Base-by-base conservation (phyloP, 2,113 vertebrate species). In the Erythrolamprus reginae region DNA sequence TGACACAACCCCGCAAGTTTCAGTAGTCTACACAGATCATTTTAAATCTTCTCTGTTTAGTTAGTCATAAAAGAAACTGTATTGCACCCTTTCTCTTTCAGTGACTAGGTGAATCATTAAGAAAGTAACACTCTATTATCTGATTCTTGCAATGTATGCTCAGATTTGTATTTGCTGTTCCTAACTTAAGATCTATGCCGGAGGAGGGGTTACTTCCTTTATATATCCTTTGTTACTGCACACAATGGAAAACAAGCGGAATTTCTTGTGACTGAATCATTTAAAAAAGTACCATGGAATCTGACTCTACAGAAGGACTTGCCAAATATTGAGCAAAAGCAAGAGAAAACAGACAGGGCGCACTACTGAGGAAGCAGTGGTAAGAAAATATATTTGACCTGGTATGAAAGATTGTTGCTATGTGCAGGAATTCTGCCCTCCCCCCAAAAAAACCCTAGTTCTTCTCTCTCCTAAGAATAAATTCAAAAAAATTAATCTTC, bases 231-330 rank as follows among this genome's bases (percentile, higher is more conserved):
- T 90, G 87, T 85, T 56, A 51, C 33, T 83, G 4, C 85, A 82
- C 65, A 86, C 48, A 93, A 92, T 92, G 82, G 70, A 93, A 91
- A 94, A 33, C 55, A 91, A 91, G 84, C 55, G 58, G 5, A 52
- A 65, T 83, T 88, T 89, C 89, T n/a, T 90, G 88, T 90, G 89
- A 91, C 87, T 56, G 88, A 58, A 92, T 86, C 58, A 90, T 65
- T 42, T 82, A 91, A n/a, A 61, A 42, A 38, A 89, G 89, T 47
- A 86, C 13, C 17, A 17, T 52, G 3, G 51, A 90, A 53, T 58
- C 70, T 24, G 28, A 47, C 45, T 84, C 84, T 92, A 21, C 53
- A 4, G 2, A 84, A 45, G 33, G 38, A 33, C 85, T 93, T 90
- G 87, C 21, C 87, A 42, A 85, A 84, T 93, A 33, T 13, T 89